phyloP scores from a whole-genome alignment of 1,140 invertebrate genomes.

The Anastrepha ludens region DNA sequence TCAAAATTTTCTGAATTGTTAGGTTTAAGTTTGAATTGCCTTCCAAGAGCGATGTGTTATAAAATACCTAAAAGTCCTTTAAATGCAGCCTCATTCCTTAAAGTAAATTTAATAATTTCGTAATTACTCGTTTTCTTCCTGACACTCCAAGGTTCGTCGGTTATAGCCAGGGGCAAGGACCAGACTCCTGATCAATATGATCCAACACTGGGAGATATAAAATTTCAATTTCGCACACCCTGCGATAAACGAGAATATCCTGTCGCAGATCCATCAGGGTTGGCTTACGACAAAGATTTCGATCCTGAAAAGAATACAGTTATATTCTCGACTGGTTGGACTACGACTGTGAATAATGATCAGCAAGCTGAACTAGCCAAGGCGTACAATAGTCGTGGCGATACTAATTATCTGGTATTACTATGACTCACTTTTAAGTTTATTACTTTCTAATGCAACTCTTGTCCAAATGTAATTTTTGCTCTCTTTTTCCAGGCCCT shows the following conservation, averaged over 20 bases:
- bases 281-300: conserved; percentile 54
- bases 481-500: conserved; percentile 60
- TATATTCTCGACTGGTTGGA: conserved; percentile 71
- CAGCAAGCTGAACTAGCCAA: conserved; percentile 63
- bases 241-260: too few relatives aligned
- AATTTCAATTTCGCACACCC: too few relatives aligned
- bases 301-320: conserved; percentile 67
- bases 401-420: conserved; percentile 69
- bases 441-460: too few relatives aligned
- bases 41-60: too few relatives aligned
- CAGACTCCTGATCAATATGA: too few relatives aligned
- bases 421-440: too few relatives aligned
- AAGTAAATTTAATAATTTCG: neutral
- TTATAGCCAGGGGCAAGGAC: neutral
- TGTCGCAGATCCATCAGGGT: neutral
- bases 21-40: too few relatives aligned
- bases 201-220: too few relatives aligned
- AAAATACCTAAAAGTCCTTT: too few relatives aligned
- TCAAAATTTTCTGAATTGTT: too few relatives aligned
- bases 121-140: neutral
- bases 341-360: conserved; percentile 67
- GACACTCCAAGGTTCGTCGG: neutral
- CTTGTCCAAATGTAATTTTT: too few relatives aligned
- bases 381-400: conserved; percentile 69
- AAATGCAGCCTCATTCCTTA: too few relatives aligned